Conservation (phyloP, 2,888 invertebrate genomes). For the Apomyelois bistriatella region DNA sequence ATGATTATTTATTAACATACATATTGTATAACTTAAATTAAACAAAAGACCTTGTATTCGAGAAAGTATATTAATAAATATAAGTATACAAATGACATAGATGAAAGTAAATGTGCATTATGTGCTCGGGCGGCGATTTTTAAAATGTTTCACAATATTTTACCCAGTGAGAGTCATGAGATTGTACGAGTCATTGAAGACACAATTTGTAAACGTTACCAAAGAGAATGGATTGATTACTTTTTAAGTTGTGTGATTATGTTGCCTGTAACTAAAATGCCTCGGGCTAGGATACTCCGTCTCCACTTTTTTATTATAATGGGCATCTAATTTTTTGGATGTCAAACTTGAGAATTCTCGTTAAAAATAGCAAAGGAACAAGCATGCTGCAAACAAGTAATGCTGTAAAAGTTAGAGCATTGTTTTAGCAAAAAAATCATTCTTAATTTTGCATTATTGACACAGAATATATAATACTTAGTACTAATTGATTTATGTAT, state of each 20-base stretch:
- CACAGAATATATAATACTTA: too few relatives aligned
- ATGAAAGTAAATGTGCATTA: slow-evolving; percentile 41
- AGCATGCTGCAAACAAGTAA: too few relatives aligned
- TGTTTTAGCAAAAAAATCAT: too few relatives aligned
- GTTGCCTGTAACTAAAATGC: slow-evolving; percentile 53
- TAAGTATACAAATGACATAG: slow-evolving; percentile 24
- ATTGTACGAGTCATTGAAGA: slow-evolving; percentile 73
- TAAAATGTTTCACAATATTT: slow-evolving; percentile 62
- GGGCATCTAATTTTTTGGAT: slow-evolving; percentile 56
- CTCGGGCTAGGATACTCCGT: slow-evolving; percentile 53
- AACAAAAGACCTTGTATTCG: too few relatives aligned
- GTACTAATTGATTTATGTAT: too few relatives aligned
- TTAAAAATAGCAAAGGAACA: slow-evolving; percentile 25
- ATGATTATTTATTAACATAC: too few relatives aligned
- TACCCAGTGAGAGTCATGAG: slow-evolving; percentile 55
- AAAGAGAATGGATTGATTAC: slow-evolving; percentile 76
- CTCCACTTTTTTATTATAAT: slow-evolving; percentile 54
- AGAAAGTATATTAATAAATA: too few relatives aligned
- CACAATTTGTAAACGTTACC: slow-evolving; percentile 68
- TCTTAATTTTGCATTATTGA: too few relatives aligned
- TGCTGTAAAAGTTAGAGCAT: too few relatives aligned
- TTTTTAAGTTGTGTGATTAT: slow-evolving; percentile 75
- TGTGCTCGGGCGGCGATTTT: slow-evolving; percentile 37
- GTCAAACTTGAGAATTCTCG: slow-evolving; percentile 37
- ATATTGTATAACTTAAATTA: too few relatives aligned